Evolutionary conservation across 2,797 vertebrate genomes (phyloP).

Genomic region (Ispidina lecontei): DNA sequence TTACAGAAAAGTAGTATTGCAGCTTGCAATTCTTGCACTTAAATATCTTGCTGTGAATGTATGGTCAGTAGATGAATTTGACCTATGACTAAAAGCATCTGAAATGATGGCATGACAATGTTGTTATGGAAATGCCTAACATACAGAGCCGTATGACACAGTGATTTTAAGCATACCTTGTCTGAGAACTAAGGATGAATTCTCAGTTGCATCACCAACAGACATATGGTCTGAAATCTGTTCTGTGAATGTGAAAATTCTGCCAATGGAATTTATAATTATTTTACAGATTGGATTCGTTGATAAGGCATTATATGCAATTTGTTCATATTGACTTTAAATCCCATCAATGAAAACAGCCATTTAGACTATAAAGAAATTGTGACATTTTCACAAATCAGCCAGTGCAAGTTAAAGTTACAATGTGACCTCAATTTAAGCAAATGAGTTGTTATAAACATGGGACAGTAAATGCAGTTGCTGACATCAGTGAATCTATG

Average conservation of each 20-base stretch:
- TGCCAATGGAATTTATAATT: constrained; percentile 51
- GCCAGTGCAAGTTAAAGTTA: background rate
- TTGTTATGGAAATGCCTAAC: constrained; percentile 14
- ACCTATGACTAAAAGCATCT: background rate
- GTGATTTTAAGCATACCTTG: constrained; percentile 42
- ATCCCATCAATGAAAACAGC: constrained; percentile 11
- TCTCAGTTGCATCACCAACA: constrained; percentile 60
- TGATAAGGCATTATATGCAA: constrained; percentile 2
- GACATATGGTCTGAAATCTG: constrained; percentile 72
- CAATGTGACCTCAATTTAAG: background rate
- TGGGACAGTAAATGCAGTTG: background rate
- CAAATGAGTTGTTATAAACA: background rate
- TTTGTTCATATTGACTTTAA: constrained; percentile 6
- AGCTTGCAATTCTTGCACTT: background rate
- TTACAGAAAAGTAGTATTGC: background rate
- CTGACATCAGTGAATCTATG: background rate
- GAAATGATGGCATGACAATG: background rate
- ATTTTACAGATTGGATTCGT: constrained; percentile 36
- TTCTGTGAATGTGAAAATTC: constrained; percentile 54
- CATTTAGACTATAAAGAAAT: background rate
- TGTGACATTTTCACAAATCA: background rate
- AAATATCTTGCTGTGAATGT: background rate
- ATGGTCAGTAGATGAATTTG: background rate
- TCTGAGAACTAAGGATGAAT: constrained; percentile 35
- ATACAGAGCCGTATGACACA: constrained; percentile 25